phyloP scores from a whole-genome alignment of 2,888 invertebrate genomes.

The Agonopterix heracliana region DNA sequence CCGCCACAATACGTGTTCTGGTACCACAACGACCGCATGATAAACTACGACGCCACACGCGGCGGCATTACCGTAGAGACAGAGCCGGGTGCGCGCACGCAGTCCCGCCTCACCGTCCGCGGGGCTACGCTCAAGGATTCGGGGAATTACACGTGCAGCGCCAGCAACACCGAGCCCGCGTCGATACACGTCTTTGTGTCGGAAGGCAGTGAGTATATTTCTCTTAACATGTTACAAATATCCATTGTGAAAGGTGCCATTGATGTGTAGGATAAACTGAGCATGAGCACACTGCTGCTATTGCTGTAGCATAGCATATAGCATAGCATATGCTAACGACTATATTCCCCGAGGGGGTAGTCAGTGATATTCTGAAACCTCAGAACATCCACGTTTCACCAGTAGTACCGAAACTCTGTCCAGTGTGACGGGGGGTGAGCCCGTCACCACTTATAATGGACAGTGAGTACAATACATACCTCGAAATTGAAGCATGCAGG shows the following conservation, averaged over 20 bases:
- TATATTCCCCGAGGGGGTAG: no score
- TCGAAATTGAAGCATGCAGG: no score
- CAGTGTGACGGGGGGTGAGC: no score
- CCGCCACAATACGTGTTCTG: slow-evolving; percentile 97
- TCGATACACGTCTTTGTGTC: slow-evolving; percentile 93
- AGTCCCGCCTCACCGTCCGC: slow-evolving; percentile 89
- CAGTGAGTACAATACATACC: no score
- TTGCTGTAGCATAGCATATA: no score
- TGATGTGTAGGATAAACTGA: no score
- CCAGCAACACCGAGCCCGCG: slow-evolving; percentile 92
- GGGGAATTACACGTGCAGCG: slow-evolving; percentile 94
- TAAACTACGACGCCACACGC: slow-evolving; percentile 92
- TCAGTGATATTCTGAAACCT: no score
- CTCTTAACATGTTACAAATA: background rate
- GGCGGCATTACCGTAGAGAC: slow-evolving; percentile 90
- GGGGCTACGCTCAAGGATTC: slow-evolving; percentile 92
- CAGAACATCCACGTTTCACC: no score
- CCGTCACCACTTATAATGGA: no score
- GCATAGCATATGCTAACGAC: no score
- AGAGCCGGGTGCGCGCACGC: slow-evolving; percentile 89
- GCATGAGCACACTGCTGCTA: no score
- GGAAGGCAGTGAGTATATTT: slow-evolving; percentile 80
- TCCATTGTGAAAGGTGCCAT: background rate
- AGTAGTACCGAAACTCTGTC: no score
- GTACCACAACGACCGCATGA: slow-evolving; percentile 96